Base-by-base conservation (phyloP, 2,113 vertebrate genomes). In the Gadus chalcogrammus region DNA sequence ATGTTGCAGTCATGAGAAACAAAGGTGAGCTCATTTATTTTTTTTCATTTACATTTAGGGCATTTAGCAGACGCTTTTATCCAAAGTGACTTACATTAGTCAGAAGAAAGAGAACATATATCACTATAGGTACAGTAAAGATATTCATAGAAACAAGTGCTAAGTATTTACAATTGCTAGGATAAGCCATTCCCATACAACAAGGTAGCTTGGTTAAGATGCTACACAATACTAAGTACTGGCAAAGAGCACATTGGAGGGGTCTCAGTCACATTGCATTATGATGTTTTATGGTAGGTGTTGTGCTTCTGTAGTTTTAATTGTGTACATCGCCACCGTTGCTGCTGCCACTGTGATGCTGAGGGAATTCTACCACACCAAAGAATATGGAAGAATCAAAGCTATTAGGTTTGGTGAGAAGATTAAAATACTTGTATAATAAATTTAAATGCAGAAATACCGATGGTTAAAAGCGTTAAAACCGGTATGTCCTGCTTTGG, bases 21-120 rank as follows among this genome's bases (percentile, higher is more conserved):
- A 61, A n/a, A 85, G 82, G 85, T 88, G 71, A 88, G 87, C 42
- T 62, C 79, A 68, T 24, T 13, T 48, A 71, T 69, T 31, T 55
- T n/a, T n/a, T 52, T 63, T 9, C n/a, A 24, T 24, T 24, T 24
- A 24, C 24, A 24, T 24, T 24, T 24, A 24, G 24, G 24, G 24
- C 24, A 24, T 24, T 24, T 24, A 24, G 24, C 24, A 24, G 24
- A 24, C 24, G 24, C 24, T 24, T 24, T 24, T 24, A 24, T 24
- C 24, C 24, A 3, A 24, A 24, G 24, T 24, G 24, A 24, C 24
- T 24, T 24, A 42, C 38, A 42, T 42, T 24, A 24, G 24, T 24
- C 24, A 24, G 24, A 24, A 24, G 24, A 24, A 24, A 24, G 24
- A 24, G 24, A 24, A 24, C 1, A 24, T 24, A 24, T 24, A 24